Evolutionary conservation across 2,888 invertebrate species (phyloP).

Genomic region (Dromius quadrimaculatus): DNA sequence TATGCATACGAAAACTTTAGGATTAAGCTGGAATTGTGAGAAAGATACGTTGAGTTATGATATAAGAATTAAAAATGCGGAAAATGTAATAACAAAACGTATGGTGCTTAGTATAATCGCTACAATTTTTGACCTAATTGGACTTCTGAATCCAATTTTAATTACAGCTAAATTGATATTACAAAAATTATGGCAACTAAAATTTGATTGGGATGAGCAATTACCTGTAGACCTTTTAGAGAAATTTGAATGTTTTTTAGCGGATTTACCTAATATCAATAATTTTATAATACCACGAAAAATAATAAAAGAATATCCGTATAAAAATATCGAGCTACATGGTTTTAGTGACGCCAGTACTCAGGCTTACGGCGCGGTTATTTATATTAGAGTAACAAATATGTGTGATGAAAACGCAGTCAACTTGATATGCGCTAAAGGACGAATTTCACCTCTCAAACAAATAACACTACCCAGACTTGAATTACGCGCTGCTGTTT

Average conservation of each 20-base stretch:
- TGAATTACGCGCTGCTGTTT: constrained; percentile 58
- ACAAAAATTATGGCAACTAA: constrained; percentile 8
- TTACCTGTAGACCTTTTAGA: neutral
- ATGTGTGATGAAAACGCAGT: constrained; percentile 12
- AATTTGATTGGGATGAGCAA: constrained; percentile 2
- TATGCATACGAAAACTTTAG: constrained; percentile 14
- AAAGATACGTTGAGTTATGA: neutral
- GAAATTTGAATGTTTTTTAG: neutral
- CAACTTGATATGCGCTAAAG: constrained; percentile 48
- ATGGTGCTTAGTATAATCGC: neutral
- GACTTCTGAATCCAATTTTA: constrained; percentile 8
- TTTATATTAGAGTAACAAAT: constrained; percentile 53
- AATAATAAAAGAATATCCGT: neutral
- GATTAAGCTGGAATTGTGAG: neutral
- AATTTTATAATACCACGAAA: constrained; percentile 11
- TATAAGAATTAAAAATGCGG: neutral
- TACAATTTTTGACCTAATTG: constrained; percentile 3
- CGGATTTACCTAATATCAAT: neutral
- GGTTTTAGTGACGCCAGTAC: constrained; percentile 58
- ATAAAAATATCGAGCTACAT: constrained; percentile 53
- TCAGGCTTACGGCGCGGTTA: constrained; percentile 56
- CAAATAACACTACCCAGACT: constrained; percentile 57
- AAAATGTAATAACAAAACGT: neutral
- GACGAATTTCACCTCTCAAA: constrained; percentile 48
- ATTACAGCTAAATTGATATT: constrained; percentile 20